Evolutionary conservation across 2,888 invertebrate genomes (phyloP).

Genomic region (Syrphus vitripennis): DNA sequence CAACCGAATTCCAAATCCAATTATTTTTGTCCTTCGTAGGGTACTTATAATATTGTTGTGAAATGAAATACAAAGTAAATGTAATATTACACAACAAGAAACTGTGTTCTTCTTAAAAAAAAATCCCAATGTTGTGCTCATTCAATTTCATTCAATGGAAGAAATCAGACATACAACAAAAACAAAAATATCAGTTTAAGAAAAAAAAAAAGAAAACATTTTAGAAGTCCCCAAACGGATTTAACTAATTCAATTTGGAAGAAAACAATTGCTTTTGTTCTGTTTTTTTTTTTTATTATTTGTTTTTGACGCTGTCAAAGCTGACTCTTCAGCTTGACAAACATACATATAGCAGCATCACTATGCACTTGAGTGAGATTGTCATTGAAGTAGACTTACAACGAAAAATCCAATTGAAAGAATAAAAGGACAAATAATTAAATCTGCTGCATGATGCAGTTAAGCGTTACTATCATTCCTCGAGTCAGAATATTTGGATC

Average conservation of each 20-base stretch:
- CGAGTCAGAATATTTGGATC: conserved; percentile 29
- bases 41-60: not conserved
- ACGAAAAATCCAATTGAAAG: not conserved
- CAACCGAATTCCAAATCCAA: not conserved
- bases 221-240: conserved; percentile 45
- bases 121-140: conserved; percentile 31
- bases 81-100: not conserved
- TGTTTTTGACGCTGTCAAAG: not conserved
- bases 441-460: conserved; percentile 47
- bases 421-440: conserved; percentile 42
- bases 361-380: conserved; percentile 50
- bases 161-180: not conserved
- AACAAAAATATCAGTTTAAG: not conserved
- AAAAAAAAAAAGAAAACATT: not conserved
- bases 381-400: conserved; percentile 28
- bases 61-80: not conserved
- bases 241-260: conserved; percentile 52
- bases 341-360: not conserved
- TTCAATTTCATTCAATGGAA: conserved; percentile 22
- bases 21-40: not conserved
- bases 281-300: not conserved
- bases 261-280: conserved; percentile 40
- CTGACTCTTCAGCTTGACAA: not conserved
- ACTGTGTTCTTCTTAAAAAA: not conserved
- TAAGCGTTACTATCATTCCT: conserved; percentile 51